These are phyloP conservation scores for Leptonema lineaticorne DNA, from an alignment of 1,140 invertebrate species.

Conservation along the genomic window DNA sequence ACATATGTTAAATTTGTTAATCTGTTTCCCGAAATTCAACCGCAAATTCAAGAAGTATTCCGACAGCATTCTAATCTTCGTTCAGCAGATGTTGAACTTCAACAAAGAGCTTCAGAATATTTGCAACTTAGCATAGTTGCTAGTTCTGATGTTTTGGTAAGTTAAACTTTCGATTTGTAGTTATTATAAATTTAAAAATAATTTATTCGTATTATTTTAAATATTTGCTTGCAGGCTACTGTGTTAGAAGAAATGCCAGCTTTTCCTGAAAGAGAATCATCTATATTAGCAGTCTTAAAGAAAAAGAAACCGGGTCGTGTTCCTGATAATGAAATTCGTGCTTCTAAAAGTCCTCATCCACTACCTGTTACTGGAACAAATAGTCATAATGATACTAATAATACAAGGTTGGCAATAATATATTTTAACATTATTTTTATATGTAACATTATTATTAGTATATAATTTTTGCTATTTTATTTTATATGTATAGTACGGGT, in stretches of 20 bases:
- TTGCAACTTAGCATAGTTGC: constrained; percentile 94
- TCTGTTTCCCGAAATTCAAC: constrained; percentile 97
- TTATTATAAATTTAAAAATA: neutral
- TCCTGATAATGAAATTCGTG: constrained; percentile 79
- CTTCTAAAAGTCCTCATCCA: constrained; percentile 76
- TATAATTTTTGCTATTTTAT: neutral
- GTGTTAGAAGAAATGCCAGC: constrained; percentile 99
- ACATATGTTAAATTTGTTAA: constrained; percentile 99
- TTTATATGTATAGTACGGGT: constrained; percentile 54
- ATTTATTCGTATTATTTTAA: neutral
- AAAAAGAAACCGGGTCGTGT: constrained; percentile 95
- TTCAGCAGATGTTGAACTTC: constrained; percentile 97
- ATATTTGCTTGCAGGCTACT: constrained; percentile 67
- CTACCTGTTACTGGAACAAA: constrained; percentile 54
- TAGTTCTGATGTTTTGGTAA: constrained; percentile 90
- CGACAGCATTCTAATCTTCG: constrained; percentile 93
- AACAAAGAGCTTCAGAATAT: constrained; percentile 98
- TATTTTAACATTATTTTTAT: neutral
- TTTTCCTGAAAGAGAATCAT: constrained; percentile 98
- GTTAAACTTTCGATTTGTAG: too few species aligned
- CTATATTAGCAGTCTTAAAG: constrained; percentile 95
- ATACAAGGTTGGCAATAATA: constrained; percentile 51
- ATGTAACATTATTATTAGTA: neutral
- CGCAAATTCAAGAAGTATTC: constrained; percentile 95
- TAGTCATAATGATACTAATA: constrained; percentile 62